phyloP scores from a whole-genome alignment of 2,797 vertebrate genomes.

The Sebastes matsubarae region DNA sequence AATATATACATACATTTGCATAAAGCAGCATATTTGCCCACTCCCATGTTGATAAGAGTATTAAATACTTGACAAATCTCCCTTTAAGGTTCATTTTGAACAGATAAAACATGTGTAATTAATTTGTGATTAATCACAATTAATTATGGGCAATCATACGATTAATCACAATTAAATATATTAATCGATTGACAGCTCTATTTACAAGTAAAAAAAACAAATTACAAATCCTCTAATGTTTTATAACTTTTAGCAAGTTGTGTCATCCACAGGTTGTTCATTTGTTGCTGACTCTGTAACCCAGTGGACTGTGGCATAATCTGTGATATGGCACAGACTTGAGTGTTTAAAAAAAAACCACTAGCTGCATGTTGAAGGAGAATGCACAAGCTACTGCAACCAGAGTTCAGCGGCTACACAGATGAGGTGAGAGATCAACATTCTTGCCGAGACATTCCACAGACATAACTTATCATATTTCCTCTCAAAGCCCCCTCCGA shows the following conservation, averaged over 20 bases:
- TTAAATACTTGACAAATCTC: too few species aligned
- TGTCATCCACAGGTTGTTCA: not conserved
- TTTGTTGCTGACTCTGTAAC: not conserved
- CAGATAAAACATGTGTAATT: too few species aligned
- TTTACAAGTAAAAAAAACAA: not conserved
- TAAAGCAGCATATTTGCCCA: too few species aligned
- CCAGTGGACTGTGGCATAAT: not conserved
- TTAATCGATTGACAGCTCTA: too few species aligned
- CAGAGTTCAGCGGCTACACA: conserved; percentile 38
- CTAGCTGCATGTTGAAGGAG: conserved; percentile 22
- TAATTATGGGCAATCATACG: too few species aligned
- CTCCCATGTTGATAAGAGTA: too few species aligned
- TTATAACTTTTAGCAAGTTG: not conserved
- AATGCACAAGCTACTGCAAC: conserved; percentile 16
- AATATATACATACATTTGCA: too few species aligned
- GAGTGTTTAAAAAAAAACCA: not conserved
- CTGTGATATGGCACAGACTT: conserved; percentile 12
- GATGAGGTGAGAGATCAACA: conserved; percentile 49
- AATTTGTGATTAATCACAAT: too few species aligned
- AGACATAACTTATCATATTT: conserved; percentile 65
- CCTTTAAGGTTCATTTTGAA: too few species aligned
- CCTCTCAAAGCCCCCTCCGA: conserved; percentile 53
- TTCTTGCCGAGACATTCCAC: conserved; percentile 64
- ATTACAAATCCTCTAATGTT: not conserved
- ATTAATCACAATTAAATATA: too few species aligned